A percentile compares a stretch with the other conserved stretches of the same genome.
phyloP scores from a whole-genome alignment of 2,113 vertebrate species.

The Stictonetta naevosa region DNA sequence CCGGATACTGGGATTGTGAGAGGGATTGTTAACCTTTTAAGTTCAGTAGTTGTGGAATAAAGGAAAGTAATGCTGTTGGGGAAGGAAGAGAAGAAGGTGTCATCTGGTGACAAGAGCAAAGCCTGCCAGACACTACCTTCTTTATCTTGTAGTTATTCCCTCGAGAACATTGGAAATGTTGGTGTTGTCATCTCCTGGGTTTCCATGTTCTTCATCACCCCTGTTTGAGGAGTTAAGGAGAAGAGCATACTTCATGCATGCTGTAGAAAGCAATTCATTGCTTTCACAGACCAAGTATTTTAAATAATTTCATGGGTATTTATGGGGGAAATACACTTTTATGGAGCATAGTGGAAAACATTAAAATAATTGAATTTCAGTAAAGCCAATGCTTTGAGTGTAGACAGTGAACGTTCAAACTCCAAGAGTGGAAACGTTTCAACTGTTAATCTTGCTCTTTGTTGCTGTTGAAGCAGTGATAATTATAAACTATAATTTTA shows the following conservation, averaged over 20 bases:
- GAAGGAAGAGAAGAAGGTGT: not conserved
- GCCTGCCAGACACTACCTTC: not conserved
- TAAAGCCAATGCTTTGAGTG: not conserved
- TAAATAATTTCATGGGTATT: not conserved
- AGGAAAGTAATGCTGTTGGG: not conserved
- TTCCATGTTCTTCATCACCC: not conserved
- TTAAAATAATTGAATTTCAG: not conserved
- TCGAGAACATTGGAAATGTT: not conserved
- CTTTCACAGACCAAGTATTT: not conserved
- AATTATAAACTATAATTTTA: not conserved
- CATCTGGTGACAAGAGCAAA: too few species aligned
- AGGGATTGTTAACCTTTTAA: not conserved
- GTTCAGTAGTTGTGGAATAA: not conserved
- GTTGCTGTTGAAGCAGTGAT: not conserved
- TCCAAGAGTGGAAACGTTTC: not conserved
- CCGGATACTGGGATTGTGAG: too few species aligned
- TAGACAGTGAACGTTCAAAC: not conserved
- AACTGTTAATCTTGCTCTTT: not conserved
- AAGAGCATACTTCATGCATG: not conserved
- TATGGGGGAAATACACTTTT: not conserved
- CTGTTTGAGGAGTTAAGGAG: not conserved
- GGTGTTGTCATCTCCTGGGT: not conserved
- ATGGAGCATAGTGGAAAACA: not conserved
- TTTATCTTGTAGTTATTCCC: not conserved
- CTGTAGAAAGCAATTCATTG: not conserved